Conservation (phyloP, 2,797 vertebrate genomes). For the Coendou prehensilis region DNA sequence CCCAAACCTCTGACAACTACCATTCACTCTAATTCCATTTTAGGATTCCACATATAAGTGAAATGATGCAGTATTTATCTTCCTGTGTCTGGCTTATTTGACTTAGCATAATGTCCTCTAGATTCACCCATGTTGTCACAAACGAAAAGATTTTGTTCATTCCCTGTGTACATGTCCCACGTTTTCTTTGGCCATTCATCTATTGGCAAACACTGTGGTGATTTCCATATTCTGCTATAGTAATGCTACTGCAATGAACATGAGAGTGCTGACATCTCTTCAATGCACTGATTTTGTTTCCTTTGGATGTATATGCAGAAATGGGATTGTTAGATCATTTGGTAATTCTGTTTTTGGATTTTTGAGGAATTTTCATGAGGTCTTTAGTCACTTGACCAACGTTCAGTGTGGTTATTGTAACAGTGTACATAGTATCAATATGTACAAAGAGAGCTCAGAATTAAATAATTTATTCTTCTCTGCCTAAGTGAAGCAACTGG, state of each 20-base stretch:
- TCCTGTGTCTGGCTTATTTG: neutral
- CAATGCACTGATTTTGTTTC: too few species aligned
- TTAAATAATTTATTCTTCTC: constrained; percentile 2
- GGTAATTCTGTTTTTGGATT: neutral
- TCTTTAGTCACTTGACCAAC: neutral
- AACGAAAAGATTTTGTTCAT: neutral
- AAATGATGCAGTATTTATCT: neutral
- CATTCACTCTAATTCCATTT: neutral
- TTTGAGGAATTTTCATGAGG: neutral
- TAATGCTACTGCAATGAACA: neutral
- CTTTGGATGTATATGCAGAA: neutral
- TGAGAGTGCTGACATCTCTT: neutral
- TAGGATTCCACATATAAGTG: neutral
- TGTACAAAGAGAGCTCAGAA: neutral
- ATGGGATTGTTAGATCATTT: neutral
- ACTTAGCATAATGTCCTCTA: neutral
- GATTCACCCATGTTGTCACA: neutral
- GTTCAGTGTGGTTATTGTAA: neutral
- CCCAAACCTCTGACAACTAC: neutral
- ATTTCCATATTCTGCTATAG: neutral
- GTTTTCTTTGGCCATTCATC: neutral
- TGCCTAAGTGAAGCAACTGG: constrained; percentile 8
- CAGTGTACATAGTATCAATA: neutral
- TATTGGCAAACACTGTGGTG: neutral
- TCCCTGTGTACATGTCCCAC: neutral